Evolutionary conservation across 2,888 invertebrate genomes (phyloP).

Genomic region (Drosophila mimetica): DNA sequence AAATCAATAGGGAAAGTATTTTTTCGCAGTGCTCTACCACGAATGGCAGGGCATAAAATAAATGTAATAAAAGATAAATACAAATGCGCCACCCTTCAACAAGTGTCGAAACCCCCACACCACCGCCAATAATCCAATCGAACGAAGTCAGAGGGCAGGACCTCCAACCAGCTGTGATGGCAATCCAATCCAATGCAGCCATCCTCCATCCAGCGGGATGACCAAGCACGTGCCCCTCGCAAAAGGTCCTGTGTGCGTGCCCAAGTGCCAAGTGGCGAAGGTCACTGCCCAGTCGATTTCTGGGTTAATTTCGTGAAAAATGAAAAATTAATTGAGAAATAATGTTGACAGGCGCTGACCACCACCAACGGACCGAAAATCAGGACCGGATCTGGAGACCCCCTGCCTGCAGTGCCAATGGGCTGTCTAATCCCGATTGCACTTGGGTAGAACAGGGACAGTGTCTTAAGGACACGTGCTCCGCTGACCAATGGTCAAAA

Average conservation of each 20-base stretch:
- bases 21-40: constrained; percentile 4
- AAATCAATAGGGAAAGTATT: neutral
- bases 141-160: constrained; percentile 8
- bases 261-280: constrained; percentile 69
- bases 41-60: constrained; percentile 24
- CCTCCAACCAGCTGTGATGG: no score
- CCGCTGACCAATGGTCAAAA: constrained; percentile 83
- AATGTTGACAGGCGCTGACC: constrained; percentile 82
- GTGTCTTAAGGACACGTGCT: constrained; percentile 63
- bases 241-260: neutral
- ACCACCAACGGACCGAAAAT: constrained; percentile 43
- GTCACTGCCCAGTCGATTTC: constrained; percentile 75
- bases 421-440: constrained; percentile 69
- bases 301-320: constrained; percentile 82
- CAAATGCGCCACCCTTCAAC: constrained; percentile 32
- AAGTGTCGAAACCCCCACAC: constrained; percentile 18
- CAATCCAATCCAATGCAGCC: neutral
- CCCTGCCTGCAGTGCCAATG: constrained; percentile 76
- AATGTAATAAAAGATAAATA: constrained; percentile 48
- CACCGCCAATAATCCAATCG: constrained; percentile 23
- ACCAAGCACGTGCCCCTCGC: constrained; percentile 9
- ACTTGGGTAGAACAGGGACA: constrained; percentile 13
- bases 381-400: constrained; percentile 43
- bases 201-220: constrained; percentile 7
- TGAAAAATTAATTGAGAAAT: constrained; percentile 83